phyloP scores from a whole-genome alignment of 2,888 invertebrate species.

The Macaria liturata region DNA sequence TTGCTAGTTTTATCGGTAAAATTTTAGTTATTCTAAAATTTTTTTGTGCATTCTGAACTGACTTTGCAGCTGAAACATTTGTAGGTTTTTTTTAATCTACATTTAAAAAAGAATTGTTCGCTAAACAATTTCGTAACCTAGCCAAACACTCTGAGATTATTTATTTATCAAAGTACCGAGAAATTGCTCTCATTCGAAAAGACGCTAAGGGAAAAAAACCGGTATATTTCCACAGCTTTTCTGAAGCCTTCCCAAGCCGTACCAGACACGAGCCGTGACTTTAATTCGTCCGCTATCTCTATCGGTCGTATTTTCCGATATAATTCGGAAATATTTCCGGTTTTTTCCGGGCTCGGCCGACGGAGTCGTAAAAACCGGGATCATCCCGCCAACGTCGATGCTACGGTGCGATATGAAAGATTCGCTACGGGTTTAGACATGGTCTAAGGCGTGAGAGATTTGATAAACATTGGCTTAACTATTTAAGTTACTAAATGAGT shows the following conservation, averaged over 20 bases:
- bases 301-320: slow-evolving; percentile 67
- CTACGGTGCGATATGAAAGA: slow-evolving; percentile 69
- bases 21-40: slow-evolving; percentile 52
- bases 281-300: slow-evolving; percentile 64
- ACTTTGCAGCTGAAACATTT: too few species aligned
- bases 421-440: slow-evolving; percentile 49
- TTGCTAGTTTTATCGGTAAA: slow-evolving; percentile 7
- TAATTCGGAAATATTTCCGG: slow-evolving; percentile 69
- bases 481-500: too few species aligned
- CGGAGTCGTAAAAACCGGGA: slow-evolving; percentile 71
- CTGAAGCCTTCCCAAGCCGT: background rate
- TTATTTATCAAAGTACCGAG: too few species aligned
- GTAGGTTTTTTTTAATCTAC: too few species aligned
- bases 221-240: background rate
- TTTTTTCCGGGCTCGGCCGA: slow-evolving; percentile 52
- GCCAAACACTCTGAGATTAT: too few species aligned
- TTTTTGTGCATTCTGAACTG: too few species aligned
- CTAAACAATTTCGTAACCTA: too few species aligned
- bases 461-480: too few species aligned
- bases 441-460: slow-evolving; percentile 31
- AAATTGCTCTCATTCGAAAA: too few species aligned
- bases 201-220: too few species aligned
- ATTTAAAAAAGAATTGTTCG: too few species aligned
- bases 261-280: slow-evolving; percentile 24
- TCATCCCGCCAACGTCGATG: slow-evolving; percentile 71